Percentiles rank a stretch among this genome's conserved stretches.
Evolutionary conservation across 1,140 invertebrate genomes (phyloP).

Genomic region (Schlechtendalia chinensis): DNA sequence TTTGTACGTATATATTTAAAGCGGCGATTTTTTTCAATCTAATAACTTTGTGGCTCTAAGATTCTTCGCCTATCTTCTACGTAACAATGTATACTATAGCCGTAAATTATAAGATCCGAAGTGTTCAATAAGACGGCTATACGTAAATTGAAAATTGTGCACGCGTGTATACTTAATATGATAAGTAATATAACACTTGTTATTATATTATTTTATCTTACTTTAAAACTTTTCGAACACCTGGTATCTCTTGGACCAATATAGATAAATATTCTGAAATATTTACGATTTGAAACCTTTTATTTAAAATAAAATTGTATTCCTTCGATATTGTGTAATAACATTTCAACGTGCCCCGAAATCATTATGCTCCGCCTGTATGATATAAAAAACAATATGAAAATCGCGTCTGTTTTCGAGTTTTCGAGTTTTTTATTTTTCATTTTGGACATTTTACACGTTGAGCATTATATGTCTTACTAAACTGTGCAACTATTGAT

Average conservation of each 20-base stretch:
- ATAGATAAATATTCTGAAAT: neutral
- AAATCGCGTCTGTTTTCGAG: neutral
- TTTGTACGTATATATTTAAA: neutral
- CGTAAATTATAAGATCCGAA: neutral
- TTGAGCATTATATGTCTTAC: no score
- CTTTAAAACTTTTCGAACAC: conserved; percentile 2
- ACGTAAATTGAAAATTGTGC: neutral
- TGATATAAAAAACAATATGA: neutral
- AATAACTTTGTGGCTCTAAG: neutral
- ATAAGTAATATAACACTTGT: neutral
- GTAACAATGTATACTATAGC: neutral
- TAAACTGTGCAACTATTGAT: no score
- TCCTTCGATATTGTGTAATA: neutral
- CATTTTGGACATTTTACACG: no score
- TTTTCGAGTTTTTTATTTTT: no score
- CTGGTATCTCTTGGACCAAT: neutral
- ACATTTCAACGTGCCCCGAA: neutral
- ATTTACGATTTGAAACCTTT: neutral
- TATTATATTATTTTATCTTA: neutral
- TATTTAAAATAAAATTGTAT: neutral
- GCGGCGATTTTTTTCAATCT: neutral
- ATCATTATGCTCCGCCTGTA: neutral
- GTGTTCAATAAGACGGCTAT: neutral
- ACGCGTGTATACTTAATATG: neutral
- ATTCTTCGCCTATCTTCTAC: neutral